Conservation (phyloP, 2,113 vertebrate genomes). For the Tragelaphus strepsiceros region DNA sequence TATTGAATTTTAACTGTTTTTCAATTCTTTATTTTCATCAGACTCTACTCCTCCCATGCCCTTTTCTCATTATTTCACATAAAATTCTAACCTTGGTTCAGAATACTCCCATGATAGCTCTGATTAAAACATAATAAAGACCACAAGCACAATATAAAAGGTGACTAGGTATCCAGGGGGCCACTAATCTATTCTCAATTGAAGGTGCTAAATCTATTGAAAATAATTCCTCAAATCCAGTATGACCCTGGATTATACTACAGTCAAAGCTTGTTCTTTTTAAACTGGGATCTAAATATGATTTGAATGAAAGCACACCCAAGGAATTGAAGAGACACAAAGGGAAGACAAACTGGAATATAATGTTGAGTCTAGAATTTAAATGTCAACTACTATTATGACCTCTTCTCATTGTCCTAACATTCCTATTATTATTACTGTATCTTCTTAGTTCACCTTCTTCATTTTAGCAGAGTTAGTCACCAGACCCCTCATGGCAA, state of each 20-base stretch:
- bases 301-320: neutral
- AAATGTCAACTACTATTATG: neutral
- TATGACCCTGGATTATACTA: neutral
- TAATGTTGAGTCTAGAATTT: neutral
- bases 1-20: conserved; percentile 25
- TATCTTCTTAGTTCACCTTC: neutral
- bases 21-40: neutral
- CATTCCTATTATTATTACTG: neutral
- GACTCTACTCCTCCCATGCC: neutral
- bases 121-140: conserved; percentile 25
- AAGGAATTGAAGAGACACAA: neutral
- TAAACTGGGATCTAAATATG: neutral
- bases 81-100: conserved; percentile 8
- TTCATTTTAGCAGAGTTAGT: neutral
- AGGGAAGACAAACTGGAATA: neutral
- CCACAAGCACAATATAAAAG: conserved; percentile 27
- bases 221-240: neutral
- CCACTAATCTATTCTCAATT: neutral
- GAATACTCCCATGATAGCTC: neutral
- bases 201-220: neutral
- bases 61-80: conserved; percentile 29
- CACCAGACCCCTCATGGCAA: rapidly evolving
- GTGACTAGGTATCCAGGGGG: neutral
- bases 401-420: neutral
- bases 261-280: neutral